Conservation (phyloP, 1,140 invertebrate genomes). For the Drosophila kanapiae region DNA sequence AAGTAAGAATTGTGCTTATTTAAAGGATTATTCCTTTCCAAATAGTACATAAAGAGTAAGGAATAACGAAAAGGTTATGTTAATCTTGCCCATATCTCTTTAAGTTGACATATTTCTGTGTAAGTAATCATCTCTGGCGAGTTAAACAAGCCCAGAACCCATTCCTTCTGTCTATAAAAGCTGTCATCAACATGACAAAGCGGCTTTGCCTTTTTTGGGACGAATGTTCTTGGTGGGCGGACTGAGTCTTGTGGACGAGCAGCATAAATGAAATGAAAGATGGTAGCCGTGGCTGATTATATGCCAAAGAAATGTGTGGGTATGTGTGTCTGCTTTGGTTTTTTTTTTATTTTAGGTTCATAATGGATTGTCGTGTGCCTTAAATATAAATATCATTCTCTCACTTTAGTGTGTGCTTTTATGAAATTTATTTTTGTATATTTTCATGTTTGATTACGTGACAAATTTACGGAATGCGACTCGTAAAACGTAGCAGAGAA, state of each 20-base stretch:
- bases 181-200: slow-evolving; percentile 53
- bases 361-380: slow-evolving; percentile 62
- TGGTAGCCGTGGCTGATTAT: slow-evolving; percentile 9
- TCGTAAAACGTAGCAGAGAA: slow-evolving; percentile 30
- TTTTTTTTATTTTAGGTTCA: slow-evolving; percentile 18
- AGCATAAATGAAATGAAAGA: slow-evolving; percentile 51
- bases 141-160: neutral
- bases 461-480: slow-evolving; percentile 53
- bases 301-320: slow-evolving; percentile 31
- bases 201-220: slow-evolving; percentile 23
- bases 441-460: slow-evolving; percentile 69
- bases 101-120: slow-evolving; percentile 10
- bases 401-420: slow-evolving; percentile 49
- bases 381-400: slow-evolving; percentile 60
- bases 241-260: slow-evolving; percentile 31
- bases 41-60: too few species aligned
- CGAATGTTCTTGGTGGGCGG: slow-evolving; percentile 22
- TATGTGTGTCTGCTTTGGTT: slow-evolving; percentile 2
- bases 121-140: slow-evolving; percentile 10
- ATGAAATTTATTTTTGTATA: slow-evolving; percentile 56
- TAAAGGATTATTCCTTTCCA: too few species aligned
- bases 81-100: slow-evolving; percentile 3
- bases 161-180: slow-evolving; percentile 5
- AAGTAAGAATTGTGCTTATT: too few species aligned
- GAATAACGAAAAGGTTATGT: neutral